Base-by-base conservation (phyloP, 2,113 vertebrate species). In the Uria aalge region DNA sequence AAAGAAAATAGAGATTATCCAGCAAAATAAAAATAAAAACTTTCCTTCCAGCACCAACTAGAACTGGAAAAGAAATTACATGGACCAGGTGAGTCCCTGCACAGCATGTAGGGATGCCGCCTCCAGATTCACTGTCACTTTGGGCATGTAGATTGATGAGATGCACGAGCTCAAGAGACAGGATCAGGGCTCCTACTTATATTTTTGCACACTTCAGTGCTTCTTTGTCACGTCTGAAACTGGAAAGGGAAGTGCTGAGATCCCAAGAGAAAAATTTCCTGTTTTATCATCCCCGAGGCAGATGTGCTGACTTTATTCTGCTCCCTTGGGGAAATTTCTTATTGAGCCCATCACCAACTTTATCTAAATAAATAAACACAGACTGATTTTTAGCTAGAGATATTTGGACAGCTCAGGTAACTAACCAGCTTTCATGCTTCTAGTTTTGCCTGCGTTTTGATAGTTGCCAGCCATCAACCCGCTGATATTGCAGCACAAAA, bases 321-420 rank as follows among this genome's bases (percentile, higher is more conserved):
- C 36, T 88, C 60, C 82, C 41, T 71, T 59, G 71, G 85, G 82
- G 88, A 71, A 94, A 74, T 90, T 55, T 71, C 56, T 43, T 69
- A 52, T 30, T 52, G 11, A 90, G 9, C 15, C 23, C 66, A 60
- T 77, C 45, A 52, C 40, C 32, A 45, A 57, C 20, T 60, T 47
- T 92, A 43, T 74, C 79, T 66, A 50, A 93, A 85, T 57, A 81
- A 73, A 64, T 43, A 67, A 56, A 82, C 55, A 50, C 43, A 45
- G 50, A 34, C 40, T 80, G 23, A 1, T 18, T 78, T 85, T 88
- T 43, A 50, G 32, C 69, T 60, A 74, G 73, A 93, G 55, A 62
- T 34, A 3, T 10, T 26, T 85, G 63, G 55, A 74, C 66, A 80
- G 60, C 88, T 88, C 79, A 86, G 72, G 21, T 63, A 68, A 27